These are phyloP conservation scores for Anguilla pacifica DNA, from an alignment of 2,797 vertebrate genomes.

Conservation along the genomic window DNA sequence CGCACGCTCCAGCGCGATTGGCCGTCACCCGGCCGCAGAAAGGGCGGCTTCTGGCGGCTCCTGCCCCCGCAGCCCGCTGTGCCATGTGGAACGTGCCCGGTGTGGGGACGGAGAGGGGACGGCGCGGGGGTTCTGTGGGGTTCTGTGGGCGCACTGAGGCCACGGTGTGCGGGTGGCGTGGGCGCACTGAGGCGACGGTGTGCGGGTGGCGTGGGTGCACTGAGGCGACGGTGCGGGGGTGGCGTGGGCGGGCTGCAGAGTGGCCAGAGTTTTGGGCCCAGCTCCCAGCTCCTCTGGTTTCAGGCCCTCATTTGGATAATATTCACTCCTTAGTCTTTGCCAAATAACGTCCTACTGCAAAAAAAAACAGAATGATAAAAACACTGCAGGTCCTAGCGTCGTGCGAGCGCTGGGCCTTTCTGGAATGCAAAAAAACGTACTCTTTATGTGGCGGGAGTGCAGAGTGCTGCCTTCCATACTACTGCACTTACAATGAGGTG, in stretches of 20 bases:
- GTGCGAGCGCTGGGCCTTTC: constrained; percentile 17
- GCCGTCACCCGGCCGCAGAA: neutral
- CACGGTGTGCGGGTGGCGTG: constrained; percentile 37
- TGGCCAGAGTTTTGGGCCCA: constrained; percentile 41
- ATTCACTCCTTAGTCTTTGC: constrained; percentile 57
- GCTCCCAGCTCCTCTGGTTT: neutral
- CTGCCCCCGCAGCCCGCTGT: neutral
- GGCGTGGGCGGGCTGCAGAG: constrained; percentile 46
- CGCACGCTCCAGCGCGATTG: constrained; percentile 15
- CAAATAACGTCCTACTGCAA: constrained; percentile 61
- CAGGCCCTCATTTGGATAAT: constrained; percentile 28
- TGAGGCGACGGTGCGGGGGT: constrained; percentile 44
- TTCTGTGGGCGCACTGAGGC: constrained; percentile 45
- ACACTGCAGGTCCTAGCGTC: constrained; percentile 25
- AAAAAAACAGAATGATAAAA: constrained; percentile 11
- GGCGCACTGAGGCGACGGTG: neutral
- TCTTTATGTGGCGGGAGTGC: constrained; percentile 13
- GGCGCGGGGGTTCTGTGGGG: constrained; percentile 35
- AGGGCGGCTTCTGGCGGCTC: neutral
- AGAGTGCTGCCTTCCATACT: constrained; percentile 21
- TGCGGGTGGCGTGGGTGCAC: constrained; percentile 36
- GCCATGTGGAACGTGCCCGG: neutral
- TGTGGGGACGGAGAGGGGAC: neutral
- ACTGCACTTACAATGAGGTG: constrained; percentile 18
- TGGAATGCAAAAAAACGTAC: constrained; percentile 24